Percentiles rank a stretch among this genome's conserved stretches.
Evolutionary conservation across 2,888 invertebrate species (phyloP).

Genomic region (Cryptocephalus moraei): DNA sequence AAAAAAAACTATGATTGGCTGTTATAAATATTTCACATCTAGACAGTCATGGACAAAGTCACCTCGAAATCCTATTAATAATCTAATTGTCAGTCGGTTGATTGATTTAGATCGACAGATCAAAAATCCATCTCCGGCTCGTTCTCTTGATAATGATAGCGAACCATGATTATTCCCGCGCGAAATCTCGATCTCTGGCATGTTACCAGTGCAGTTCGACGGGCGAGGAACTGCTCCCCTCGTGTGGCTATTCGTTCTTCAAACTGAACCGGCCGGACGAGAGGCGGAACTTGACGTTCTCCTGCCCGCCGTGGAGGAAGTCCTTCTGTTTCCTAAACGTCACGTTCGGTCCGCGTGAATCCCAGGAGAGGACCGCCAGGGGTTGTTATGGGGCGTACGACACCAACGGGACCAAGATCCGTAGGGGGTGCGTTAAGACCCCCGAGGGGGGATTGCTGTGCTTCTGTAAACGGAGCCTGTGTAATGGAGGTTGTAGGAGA

Average conservation of each 20-base stretch:
- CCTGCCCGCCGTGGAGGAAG: slow-evolving; percentile 16
- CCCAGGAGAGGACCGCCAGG: slow-evolving; percentile 12
- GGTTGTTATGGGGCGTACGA: slow-evolving; percentile 15
- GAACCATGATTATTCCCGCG: too few species aligned
- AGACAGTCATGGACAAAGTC: too few species aligned
- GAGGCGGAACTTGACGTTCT: slow-evolving; percentile 9
- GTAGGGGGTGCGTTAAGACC: slow-evolving; percentile 13
- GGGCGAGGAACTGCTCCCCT: slow-evolving; percentile 9
- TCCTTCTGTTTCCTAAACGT: slow-evolving; percentile 15
- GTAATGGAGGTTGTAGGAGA: slow-evolving; percentile 9
- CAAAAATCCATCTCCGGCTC: too few species aligned
- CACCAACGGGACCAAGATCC: slow-evolving; percentile 6
- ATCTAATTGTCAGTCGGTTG: too few species aligned
- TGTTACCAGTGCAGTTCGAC: slow-evolving; percentile 20
- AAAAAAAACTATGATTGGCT: too few species aligned
- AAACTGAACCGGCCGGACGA: slow-evolving; percentile 11
- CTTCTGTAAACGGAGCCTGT: slow-evolving; percentile 16
- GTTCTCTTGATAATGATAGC: too few species aligned
- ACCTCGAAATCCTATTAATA: too few species aligned
- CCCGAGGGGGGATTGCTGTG: slow-evolving; percentile 11
- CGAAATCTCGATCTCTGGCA: slow-evolving; percentile 14
- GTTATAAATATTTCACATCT: too few species aligned
- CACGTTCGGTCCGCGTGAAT: too few species aligned
- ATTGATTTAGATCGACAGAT: too few species aligned
- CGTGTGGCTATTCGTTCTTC: slow-evolving; percentile 15